A percentile compares a stretch with the other conserved stretches of the same genome.
Conservation (phyloP, 2,888 invertebrate genomes). For the Mythimna vitellina region DNA sequence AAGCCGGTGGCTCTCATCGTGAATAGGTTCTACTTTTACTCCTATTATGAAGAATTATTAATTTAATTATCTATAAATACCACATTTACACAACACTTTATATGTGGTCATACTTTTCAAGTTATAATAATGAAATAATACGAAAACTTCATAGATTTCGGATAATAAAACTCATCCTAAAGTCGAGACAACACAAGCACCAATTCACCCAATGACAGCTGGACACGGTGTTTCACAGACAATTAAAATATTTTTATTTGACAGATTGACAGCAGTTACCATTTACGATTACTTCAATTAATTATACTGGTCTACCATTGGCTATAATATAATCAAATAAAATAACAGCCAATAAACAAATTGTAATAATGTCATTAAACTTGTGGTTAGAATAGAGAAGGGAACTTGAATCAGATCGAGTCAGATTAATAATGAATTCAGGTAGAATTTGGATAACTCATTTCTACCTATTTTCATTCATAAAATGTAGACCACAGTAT, state of each 20-base stretch:
- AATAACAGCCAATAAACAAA: no score
- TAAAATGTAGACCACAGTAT: no score
- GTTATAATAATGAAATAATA: conserved; percentile 48
- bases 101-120: conserved; percentile 66
- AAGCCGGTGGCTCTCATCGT: conserved; percentile 84
- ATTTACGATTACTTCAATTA: background rate
- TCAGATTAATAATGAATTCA: no score
- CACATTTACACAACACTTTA: conserved; percentile 67
- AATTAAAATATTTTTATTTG: conserved; percentile 18
- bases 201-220: conserved; percentile 83
- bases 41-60: conserved; percentile 26
- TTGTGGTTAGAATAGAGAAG: no score
- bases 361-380: no score
- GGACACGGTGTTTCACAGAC: conserved; percentile 75
- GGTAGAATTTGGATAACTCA: no score
- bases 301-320: background rate
- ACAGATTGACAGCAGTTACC: conserved; percentile 51
- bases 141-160: conserved; percentile 56
- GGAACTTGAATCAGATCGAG: no score
- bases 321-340: no score
- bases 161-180: conserved; percentile 66
- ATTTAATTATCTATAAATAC: conserved; percentile 56
- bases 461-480: no score
- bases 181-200: conserved; percentile 66
- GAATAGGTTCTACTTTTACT: conserved; percentile 34